Percentiles rank a stretch among this genome's conserved stretches.
Conservation (phyloP, 2,797 vertebrate species). For the Trichosurus vulpecula region DNA sequence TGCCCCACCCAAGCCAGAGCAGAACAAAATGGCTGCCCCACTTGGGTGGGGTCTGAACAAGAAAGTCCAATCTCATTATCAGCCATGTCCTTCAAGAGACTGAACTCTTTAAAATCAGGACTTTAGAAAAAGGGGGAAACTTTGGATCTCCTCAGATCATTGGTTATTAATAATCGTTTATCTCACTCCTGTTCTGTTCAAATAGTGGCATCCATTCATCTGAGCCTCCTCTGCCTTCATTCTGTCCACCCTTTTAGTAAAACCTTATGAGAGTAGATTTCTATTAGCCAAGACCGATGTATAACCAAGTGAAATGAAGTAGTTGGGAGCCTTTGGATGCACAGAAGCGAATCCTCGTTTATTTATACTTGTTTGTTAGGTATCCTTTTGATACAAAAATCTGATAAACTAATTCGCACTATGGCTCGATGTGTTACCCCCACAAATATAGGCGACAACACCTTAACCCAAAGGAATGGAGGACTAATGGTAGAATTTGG, state of each 20-base stretch:
- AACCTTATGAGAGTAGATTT: not conserved
- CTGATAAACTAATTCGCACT: not conserved
- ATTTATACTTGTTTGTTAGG: not conserved
- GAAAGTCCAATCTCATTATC: not conserved
- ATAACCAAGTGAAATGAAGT: not conserved
- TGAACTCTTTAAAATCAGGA: not conserved
- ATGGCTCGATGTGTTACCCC: not conserved
- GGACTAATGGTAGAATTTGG: not conserved
- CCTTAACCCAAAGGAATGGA: not conserved
- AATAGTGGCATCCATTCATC: not conserved
- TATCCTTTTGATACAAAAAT: not conserved
- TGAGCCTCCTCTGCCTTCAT: not conserved
- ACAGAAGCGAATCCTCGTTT: not conserved
- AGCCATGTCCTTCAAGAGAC: not conserved
- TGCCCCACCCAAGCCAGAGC: not conserved
- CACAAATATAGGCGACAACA: not conserved
- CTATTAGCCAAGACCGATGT: not conserved
- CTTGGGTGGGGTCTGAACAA: not conserved
- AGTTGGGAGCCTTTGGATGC: not conserved
- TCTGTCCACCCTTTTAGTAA: not conserved
- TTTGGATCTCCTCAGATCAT: not conserved
- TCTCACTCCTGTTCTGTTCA: not conserved
- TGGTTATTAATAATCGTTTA: not conserved
- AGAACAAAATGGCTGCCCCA: not conserved
- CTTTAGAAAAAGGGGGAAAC: not conserved